A percentile compares a stretch with the other conserved stretches of the same genome.
Conservation (phyloP, 2,888 invertebrate genomes). For the Cheilosia variabilis region DNA sequence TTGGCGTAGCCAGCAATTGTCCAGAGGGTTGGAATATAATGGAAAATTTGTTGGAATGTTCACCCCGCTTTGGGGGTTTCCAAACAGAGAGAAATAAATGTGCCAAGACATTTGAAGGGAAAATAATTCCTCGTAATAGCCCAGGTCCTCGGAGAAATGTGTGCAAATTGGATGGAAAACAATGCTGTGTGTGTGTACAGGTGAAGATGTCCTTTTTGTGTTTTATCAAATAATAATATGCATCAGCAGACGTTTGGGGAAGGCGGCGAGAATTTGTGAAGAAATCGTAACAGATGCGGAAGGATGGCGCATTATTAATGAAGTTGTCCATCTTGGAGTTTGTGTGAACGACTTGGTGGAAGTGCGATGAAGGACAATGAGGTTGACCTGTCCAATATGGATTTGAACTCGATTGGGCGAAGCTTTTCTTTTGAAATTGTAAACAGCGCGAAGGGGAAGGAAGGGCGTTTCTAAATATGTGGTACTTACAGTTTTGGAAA, state of each 20-base stretch:
- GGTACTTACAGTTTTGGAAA: too few relatives aligned
- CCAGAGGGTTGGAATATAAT: not conserved
- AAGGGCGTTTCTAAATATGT: too few relatives aligned
- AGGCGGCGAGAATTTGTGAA: not conserved
- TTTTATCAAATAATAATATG: not conserved
- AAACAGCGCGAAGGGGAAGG: too few relatives aligned
- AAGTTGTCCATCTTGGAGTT: not conserved
- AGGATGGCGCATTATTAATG: not conserved
- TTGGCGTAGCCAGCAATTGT: not conserved
- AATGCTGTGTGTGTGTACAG: not conserved
- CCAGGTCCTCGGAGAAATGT: constrained; percentile 6
- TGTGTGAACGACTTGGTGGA: not conserved
- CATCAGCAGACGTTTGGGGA: not conserved
- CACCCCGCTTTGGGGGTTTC: not conserved
- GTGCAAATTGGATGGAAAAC: constrained; percentile 18
- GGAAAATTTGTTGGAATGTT: constrained; percentile 6
- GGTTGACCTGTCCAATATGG: not conserved
- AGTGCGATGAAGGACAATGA: not conserved
- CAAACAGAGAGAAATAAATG: not conserved
- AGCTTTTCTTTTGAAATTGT: too few relatives aligned
- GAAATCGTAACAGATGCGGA: not conserved
- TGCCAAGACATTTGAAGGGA: constrained; percentile 14
- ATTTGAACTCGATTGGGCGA: not conserved
- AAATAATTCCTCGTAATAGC: constrained; percentile 19
- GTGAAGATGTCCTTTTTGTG: constrained; percentile 1